Conservation (phyloP, 2,888 invertebrate genomes). For the Eremobia ochroleuca region DNA sequence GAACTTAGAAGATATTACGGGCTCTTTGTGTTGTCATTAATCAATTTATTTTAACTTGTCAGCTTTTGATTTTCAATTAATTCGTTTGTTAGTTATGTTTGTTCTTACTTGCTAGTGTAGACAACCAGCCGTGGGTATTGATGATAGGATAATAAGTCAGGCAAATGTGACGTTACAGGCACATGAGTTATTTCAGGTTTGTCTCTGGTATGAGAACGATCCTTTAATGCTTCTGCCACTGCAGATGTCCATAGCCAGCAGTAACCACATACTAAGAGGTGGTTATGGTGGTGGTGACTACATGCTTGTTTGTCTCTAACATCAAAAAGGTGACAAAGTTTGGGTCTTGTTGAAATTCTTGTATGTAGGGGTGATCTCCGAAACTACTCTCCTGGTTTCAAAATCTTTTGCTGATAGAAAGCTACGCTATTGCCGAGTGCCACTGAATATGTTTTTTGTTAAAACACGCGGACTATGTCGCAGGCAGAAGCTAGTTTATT, state of each 20-base stretch:
- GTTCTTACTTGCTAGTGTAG: background rate
- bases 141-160: background rate
- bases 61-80: background rate
- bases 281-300: background rate
- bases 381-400: background rate
- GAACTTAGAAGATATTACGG: background rate
- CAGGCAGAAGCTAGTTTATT: background rate
- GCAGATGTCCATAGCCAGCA: background rate
- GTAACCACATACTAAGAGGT: background rate
- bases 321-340: background rate
- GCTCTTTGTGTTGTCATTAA: no score
- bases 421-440: background rate
- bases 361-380: background rate
- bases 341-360: background rate
- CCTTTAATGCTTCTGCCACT: background rate
- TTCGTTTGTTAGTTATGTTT: background rate
- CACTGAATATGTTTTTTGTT: background rate
- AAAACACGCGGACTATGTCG: background rate
- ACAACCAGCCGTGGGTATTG: background rate
- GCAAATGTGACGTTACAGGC: background rate
- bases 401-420: background rate
- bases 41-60: background rate
- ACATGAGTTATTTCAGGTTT: background rate
- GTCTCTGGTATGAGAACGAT: background rate
- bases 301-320: background rate